Percentiles rank a stretch among this genome's conserved stretches.
Evolutionary conservation across 2,797 vertebrate genomes (phyloP).

Genomic region (Brotogeris chrysoptera): DNA sequence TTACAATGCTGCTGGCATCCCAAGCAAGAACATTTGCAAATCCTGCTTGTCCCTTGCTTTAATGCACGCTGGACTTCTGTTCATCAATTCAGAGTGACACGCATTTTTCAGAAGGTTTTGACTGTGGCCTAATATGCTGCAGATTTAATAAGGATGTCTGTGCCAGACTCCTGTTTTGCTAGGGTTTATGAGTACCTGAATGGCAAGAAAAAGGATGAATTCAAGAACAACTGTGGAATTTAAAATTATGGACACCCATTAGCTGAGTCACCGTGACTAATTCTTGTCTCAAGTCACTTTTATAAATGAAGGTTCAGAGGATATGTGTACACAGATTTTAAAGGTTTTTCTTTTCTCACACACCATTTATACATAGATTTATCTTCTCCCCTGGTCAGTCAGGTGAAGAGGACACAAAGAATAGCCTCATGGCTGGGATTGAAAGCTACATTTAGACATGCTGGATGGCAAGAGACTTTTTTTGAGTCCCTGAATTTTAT

Average conservation of each 20-base stretch:
- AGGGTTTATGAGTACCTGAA: neutral
- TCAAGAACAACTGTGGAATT: neutral
- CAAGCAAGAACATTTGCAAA: neutral
- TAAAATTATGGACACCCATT: neutral
- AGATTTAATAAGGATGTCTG: neutral
- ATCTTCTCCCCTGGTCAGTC: neutral
- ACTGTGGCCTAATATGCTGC: neutral
- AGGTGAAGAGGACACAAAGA: neutral
- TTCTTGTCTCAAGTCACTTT: neutral
- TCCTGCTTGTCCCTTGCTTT: neutral
- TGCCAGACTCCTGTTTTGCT: neutral
- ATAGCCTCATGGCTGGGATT: neutral
- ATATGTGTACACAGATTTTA: neutral
- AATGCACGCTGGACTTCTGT: neutral
- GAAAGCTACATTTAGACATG: neutral
- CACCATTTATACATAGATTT: neutral
- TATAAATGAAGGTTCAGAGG: neutral
- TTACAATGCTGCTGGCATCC: neutral
- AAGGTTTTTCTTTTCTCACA: neutral
- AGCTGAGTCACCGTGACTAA: neutral
- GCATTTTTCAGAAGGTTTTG: neutral
- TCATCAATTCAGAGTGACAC: neutral
- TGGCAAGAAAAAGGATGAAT: neutral
- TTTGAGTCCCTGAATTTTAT: neutral
- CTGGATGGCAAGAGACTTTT: neutral